Evolutionary conservation across 2,113 vertebrate genomes (phyloP).

Genomic region (Eupsittula cactorum): DNA sequence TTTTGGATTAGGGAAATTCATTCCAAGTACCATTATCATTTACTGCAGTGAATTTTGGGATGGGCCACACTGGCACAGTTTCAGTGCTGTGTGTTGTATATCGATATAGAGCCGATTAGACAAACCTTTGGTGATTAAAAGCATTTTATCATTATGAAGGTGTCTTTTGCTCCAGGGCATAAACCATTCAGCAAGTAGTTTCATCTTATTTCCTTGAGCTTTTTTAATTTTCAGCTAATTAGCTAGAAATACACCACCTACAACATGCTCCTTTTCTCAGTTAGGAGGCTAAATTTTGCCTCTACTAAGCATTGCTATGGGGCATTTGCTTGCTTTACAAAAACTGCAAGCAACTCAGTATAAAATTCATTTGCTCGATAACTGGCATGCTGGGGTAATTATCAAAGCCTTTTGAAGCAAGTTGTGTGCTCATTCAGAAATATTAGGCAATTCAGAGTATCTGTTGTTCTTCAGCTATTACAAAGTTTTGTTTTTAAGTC

Average conservation of each 20-base stretch:
- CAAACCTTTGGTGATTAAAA: constrained; percentile 50
- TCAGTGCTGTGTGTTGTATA: not conserved
- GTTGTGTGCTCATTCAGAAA: constrained; percentile 3
- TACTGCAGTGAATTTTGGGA: not conserved
- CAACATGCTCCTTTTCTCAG: constrained; percentile 16
- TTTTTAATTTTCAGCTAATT: constrained; percentile 60
- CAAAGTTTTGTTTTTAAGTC: not conserved
- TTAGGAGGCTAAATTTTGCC: constrained; percentile 45
- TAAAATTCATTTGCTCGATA: constrained; percentile 19
- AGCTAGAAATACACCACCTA: constrained; percentile 45
- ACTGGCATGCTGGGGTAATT: not conserved
- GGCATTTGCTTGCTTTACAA: constrained; percentile 41
- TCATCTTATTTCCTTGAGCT: constrained; percentile 44
- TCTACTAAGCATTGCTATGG: constrained; percentile 36
- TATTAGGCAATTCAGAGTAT: not conserved
- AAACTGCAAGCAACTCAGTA: constrained; percentile 29
- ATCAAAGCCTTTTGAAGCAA: constrained; percentile 17
- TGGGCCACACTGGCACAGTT: not conserved
- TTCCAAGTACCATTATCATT: not conserved
- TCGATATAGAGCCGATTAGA: not conserved
- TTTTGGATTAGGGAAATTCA: not conserved
- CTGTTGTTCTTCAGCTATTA: constrained; percentile 4
- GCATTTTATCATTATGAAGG: constrained; percentile 39
- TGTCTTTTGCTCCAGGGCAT: constrained; percentile 9
- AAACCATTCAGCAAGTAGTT: constrained; percentile 39